A percentile compares a stretch with the other conserved stretches of the same genome.
Conservation (phyloP, 1,140 invertebrate genomes). For the Hycleus phaleratus region DNA sequence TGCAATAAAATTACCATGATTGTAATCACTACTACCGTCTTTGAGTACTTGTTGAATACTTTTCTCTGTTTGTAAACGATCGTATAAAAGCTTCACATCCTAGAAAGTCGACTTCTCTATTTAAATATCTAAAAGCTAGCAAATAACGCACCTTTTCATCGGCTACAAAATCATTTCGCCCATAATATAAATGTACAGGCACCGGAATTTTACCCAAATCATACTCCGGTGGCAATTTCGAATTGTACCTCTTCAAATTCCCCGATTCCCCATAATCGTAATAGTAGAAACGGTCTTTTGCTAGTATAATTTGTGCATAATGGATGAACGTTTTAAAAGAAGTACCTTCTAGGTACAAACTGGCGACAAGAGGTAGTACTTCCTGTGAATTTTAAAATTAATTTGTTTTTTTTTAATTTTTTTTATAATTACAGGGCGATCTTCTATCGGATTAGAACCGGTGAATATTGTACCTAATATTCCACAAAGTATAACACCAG, state of each 20-base stretch:
- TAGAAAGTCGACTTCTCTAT: conserved; percentile 1
- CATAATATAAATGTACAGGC: conserved; percentile 22
- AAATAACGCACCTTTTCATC: not conserved
- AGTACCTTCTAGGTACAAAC: not conserved
- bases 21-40: too few relatives aligned
- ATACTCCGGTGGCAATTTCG: conserved; percentile 18
- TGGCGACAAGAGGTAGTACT: not conserved
- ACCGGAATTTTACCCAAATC: conserved; percentile 17
- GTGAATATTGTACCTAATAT: too few relatives aligned
- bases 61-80: too few relatives aligned
- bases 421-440: too few relatives aligned
- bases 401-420: too few relatives aligned
- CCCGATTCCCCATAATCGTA: conserved; percentile 16
- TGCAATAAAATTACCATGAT: too few relatives aligned
- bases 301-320: not conserved
- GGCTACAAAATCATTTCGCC: conserved; percentile 13
- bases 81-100: conserved; percentile 7
- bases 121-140: too few relatives aligned
- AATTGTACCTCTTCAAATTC: conserved; percentile 18
- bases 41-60: too few relatives aligned
- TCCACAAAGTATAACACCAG: too few relatives aligned
- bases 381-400: not conserved
- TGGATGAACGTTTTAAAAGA: not conserved
- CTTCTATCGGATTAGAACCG: too few relatives aligned
- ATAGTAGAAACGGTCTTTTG: not conserved